Conservation (phyloP, 2,113 vertebrate genomes). For the Elephantulus edwardii region DNA sequence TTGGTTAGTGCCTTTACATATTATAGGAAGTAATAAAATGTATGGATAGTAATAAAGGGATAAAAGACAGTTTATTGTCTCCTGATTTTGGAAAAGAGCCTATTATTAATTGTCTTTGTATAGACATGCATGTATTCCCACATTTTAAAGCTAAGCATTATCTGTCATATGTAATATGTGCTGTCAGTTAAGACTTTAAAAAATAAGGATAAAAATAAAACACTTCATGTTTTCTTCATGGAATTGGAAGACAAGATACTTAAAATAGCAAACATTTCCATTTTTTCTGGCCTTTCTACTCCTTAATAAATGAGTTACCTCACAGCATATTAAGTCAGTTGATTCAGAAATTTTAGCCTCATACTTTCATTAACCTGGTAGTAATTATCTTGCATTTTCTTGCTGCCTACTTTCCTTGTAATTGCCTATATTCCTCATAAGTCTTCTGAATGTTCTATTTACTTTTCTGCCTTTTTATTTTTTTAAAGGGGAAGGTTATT, state of each 20-base stretch:
- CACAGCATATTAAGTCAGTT: not conserved
- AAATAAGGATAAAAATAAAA: not conserved
- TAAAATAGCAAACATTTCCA: not conserved
- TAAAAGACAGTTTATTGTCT: not conserved
- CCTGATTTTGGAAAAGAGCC: not conserved
- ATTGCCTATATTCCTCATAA: not conserved
- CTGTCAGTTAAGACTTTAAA: not conserved
- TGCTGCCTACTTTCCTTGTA: not conserved
- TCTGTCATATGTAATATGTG: not conserved
- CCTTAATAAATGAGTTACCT: not conserved
- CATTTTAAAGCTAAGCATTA: not conserved
- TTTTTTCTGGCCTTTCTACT: not conserved
- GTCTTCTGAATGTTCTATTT: not conserved
- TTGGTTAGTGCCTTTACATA: slow-evolving; percentile 12
- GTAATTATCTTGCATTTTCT: not conserved
- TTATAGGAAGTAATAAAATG: not conserved
- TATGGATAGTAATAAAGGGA: not conserved
- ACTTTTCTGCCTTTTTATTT: not conserved
- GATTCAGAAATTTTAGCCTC: not conserved
- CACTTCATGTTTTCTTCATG: not conserved
- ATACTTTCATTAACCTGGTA: not conserved
- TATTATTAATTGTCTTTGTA: not conserved
- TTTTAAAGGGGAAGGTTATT: not conserved
- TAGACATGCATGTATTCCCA: not conserved
- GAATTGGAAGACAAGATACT: not conserved